Evolutionary conservation across 2,888 invertebrate genomes (phyloP).

Genomic region (Amblyjoppa proteus): DNA sequence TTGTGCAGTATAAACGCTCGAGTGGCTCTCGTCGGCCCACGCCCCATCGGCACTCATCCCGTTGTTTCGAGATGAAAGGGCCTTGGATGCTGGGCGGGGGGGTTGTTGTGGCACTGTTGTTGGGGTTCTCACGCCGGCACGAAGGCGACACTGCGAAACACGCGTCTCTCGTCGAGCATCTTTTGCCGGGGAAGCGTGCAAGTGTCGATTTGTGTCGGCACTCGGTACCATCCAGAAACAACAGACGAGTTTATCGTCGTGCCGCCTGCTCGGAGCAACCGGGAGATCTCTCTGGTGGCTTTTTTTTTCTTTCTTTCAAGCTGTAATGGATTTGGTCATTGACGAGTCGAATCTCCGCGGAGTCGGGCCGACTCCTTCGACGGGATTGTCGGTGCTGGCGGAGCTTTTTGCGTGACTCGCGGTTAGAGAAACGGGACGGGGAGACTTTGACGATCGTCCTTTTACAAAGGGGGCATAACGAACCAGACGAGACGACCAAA

Average conservation of each 20-base stretch:
- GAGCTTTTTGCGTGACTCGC: background rate
- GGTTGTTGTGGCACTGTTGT: background rate
- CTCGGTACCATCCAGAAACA: background rate
- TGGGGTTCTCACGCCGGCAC: background rate
- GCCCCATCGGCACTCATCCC: slow-evolving; percentile 22
- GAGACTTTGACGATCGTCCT: slow-evolving; percentile 10
- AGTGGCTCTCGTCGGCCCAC: slow-evolving; percentile 25
- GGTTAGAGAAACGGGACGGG: background rate
- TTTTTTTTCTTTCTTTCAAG: background rate
- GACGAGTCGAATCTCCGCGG: background rate
- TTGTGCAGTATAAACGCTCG: slow-evolving; percentile 29
- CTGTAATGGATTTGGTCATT: background rate
- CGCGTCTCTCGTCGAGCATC: slow-evolving; percentile 1
- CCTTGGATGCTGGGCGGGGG: background rate
- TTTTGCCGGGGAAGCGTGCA: background rate
- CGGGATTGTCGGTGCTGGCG: background rate
- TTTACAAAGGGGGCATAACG: slow-evolving; percentile 1
- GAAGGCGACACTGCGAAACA: slow-evolving; percentile 13
- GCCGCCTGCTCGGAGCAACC: background rate
- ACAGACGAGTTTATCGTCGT: background rate
- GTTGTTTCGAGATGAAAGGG: slow-evolving; percentile 49
- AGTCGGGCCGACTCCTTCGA: background rate
- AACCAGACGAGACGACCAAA: background rate
- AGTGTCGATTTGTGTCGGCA: slow-evolving; percentile 6
- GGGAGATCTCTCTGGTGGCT: background rate